These are phyloP conservation scores for Drosophila tanythrix DNA, from an alignment of 2,888 invertebrate species.

Conservation along the genomic window DNA sequence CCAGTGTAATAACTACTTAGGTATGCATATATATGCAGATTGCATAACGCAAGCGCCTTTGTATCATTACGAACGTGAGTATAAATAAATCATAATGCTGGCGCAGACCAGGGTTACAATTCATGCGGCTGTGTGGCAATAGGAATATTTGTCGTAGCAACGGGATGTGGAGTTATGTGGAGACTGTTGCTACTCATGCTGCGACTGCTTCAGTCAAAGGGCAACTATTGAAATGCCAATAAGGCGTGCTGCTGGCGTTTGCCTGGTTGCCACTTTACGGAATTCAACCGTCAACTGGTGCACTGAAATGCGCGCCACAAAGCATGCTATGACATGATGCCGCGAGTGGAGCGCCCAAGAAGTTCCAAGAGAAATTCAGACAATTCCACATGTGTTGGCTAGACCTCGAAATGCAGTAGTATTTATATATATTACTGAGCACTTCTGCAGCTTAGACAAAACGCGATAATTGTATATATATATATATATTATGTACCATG, in stretches of 20 bases:
- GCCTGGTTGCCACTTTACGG: slow-evolving; percentile 35
- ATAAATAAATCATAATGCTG: slow-evolving; percentile 77
- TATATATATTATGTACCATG: too few relatives aligned
- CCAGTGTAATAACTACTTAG: slow-evolving; percentile 50
- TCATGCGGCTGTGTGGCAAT: background rate
- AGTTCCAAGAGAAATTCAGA: background rate
- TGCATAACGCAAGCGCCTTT: slow-evolving; percentile 77
- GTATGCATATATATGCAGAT: slow-evolving; percentile 75
- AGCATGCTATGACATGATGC: slow-evolving; percentile 53
- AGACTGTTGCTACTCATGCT: background rate
- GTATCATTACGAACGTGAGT: slow-evolving; percentile 75
- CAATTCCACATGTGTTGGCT: background rate
- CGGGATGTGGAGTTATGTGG: too few relatives aligned
- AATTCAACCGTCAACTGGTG: slow-evolving; percentile 34
- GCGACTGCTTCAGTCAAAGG: slow-evolving; percentile 59
- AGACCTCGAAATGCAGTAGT: background rate
- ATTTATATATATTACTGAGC: background rate
- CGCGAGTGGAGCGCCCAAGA: slow-evolving; percentile 12
- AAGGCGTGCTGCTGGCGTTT: slow-evolving; percentile 61
- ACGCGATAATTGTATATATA: too few relatives aligned
- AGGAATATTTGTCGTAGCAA: background rate
- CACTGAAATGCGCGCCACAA: slow-evolving; percentile 56
- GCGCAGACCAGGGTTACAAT: background rate
- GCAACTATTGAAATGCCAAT: slow-evolving; percentile 78
- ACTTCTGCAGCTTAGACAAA: too few relatives aligned